Evolutionary conservation across 2,888 invertebrate genomes (phyloP).

Genomic region (Rapana venosa): DNA sequence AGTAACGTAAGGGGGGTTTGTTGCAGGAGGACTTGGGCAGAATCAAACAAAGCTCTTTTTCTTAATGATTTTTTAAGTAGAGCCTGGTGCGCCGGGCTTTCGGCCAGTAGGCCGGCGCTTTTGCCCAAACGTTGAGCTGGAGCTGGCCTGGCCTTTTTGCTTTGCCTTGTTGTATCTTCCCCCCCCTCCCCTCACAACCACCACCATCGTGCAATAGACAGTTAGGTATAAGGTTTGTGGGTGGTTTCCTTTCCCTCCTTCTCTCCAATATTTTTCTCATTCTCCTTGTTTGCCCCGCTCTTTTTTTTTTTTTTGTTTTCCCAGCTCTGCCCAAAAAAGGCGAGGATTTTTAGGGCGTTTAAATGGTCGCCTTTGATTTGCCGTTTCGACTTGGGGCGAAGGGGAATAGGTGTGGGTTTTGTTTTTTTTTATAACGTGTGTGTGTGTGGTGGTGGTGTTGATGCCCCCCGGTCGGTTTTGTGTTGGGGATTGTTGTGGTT

Average conservation of each 20-base stretch:
- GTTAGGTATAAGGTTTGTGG: slow-evolving; percentile 6
- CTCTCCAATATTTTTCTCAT: slow-evolving; percentile 24
- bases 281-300: not conserved
- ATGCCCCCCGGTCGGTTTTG: too few relatives aligned
- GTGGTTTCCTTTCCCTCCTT: too few relatives aligned
- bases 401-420: too few relatives aligned
- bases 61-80: slow-evolving; percentile 45
- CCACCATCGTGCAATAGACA: slow-evolving; percentile 19
- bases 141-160: too few relatives aligned
- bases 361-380: not conserved
- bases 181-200: too few relatives aligned
- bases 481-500: slow-evolving; percentile 22
- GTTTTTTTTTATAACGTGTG: not conserved
- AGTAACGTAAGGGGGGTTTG: slow-evolving; percentile 38
- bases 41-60: slow-evolving; percentile 47
- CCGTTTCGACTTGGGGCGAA: not conserved
- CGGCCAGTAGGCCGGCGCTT: slow-evolving; percentile 36
- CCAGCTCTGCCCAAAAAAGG: not conserved
- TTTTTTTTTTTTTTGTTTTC: too few relatives aligned
- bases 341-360: not conserved
- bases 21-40: slow-evolving; percentile 41
- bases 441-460: too few relatives aligned
- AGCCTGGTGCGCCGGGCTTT: slow-evolving; percentile 40
- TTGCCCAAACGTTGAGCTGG: slow-evolving; percentile 43
- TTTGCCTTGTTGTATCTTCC: slow-evolving; percentile 40